Percentiles rank a stretch among this genome's conserved stretches.
These are phyloP conservation scores for Chorisops tibialis DNA, from an alignment of 2,888 invertebrate genomes.

Conservation along the genomic window DNA sequence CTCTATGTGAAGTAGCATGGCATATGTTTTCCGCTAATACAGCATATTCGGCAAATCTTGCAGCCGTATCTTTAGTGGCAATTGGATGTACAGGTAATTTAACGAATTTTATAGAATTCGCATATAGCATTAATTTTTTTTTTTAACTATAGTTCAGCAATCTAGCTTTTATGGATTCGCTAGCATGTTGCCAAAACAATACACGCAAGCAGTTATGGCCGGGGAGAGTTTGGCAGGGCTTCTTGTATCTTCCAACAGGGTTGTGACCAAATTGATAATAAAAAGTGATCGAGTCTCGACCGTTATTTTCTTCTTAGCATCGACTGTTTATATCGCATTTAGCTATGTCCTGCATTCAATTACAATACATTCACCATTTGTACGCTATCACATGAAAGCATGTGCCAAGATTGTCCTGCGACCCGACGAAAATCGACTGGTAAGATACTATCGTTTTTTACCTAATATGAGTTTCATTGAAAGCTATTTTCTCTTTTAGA, in stretches of 20 bases:
- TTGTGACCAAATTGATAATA: conserved; percentile 76
- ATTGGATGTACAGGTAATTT: conserved; percentile 70
- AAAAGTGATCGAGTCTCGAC: conserved; percentile 77
- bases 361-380: conserved; percentile 75
- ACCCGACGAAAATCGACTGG: conserved; percentile 70
- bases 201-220: conserved; percentile 92
- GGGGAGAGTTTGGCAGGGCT: conserved; percentile 88
- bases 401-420: conserved; percentile 76
- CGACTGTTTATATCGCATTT: conserved; percentile 69
- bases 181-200: conserved; percentile 81
- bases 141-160: conserved; percentile 66
- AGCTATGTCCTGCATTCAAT: conserved; percentile 77
- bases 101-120: not conserved
- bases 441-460: conserved; percentile 24
- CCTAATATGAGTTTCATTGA: not conserved
- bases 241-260: conserved; percentile 79
- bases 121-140: not conserved
- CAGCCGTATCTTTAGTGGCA: conserved; percentile 81
- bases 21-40: conserved; percentile 74
- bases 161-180: conserved; percentile 93
- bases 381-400: conserved; percentile 76
- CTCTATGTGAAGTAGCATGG: conserved; percentile 83
- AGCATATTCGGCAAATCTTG: conserved; percentile 78
- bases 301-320: conserved; percentile 79
- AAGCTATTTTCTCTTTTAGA: conserved; percentile 50